These are phyloP conservation scores for Horisme vitalbata DNA, from an alignment of 2,888 invertebrate genomes.

Conservation along the genomic window DNA sequence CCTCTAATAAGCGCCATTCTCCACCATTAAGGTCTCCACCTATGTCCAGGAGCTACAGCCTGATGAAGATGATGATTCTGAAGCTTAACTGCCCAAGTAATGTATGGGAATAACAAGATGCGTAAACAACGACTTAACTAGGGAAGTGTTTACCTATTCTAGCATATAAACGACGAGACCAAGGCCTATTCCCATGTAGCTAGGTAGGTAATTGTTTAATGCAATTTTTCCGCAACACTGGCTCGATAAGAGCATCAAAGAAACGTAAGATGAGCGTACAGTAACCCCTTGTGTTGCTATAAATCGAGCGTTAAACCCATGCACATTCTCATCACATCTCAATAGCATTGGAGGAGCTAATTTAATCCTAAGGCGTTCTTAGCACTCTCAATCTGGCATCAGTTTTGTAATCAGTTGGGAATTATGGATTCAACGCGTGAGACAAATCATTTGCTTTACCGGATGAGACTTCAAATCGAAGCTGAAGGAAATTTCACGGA, in stretches of 20 bases:
- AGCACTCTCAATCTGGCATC: constrained; percentile 1
- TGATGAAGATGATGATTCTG: too few relatives aligned
- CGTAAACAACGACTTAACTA: too few relatives aligned
- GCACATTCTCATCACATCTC: constrained; percentile 52
- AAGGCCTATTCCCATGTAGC: constrained; percentile 4
- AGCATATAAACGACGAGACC: background rate
- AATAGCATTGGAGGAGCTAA: constrained; percentile 52
- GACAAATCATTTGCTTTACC: too few relatives aligned
- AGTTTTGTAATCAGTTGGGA: background rate
- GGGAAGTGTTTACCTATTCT: background rate
- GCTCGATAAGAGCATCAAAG: constrained; percentile 28
- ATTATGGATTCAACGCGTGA: constrained; percentile 6
- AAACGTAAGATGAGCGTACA: constrained; percentile 29
- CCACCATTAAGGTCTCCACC: too few relatives aligned
- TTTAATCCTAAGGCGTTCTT: constrained; percentile 41
- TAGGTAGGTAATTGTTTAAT: constrained; percentile 13
- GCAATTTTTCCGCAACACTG: constrained; percentile 21
- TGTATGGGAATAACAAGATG: too few relatives aligned
- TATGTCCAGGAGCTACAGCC: too few relatives aligned
- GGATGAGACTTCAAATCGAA: too few relatives aligned
- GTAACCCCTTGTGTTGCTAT: constrained; percentile 40
- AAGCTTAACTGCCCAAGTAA: too few relatives aligned
- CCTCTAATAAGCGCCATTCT: too few relatives aligned
- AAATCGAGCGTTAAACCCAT: constrained; percentile 54
- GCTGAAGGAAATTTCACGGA: too few relatives aligned